Evolutionary conservation across 1,140 invertebrate species (phyloP), one percentile per base, ranked within the genome.

Genomic region (Elysia chlorotica): DNA sequence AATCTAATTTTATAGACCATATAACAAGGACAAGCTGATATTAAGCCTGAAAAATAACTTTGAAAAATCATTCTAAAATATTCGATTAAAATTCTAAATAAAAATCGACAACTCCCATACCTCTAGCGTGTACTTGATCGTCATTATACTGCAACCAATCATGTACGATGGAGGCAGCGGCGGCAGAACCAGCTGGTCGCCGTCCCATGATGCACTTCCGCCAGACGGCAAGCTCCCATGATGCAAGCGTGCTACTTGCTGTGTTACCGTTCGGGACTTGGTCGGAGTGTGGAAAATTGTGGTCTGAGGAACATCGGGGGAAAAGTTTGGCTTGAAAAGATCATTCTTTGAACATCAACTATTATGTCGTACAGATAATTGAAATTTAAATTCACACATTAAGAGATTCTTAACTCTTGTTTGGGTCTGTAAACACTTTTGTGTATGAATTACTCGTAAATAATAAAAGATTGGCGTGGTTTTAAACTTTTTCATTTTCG

Each of bases 81-180:
- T 19, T 65, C 33, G 28, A 28, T 30, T 30, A 17, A 28, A 17
- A 1, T 30, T 17, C 57, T 17, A 10, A 25, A 17, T 59, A 10
- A 28, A 17, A 25, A 10, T 10, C n/a, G 41, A 48, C 56, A 59
- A 59, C 25, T 63, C 10, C 57, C n/a, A 36, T 76, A 86, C 85
- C 82, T 82, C 77, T 35, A 85, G 63, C 17, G 74, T 79, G 61
- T 86, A 86, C 35, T 78, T 76, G 59, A 85, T 76, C 54, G 83
- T 80, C 69, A 86, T 86, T 62, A 85, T 81, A 33, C 66, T 79
- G 71, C 84, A 86, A 21, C 85, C 85, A 53, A 82, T 73, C 5
- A 86, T 78, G 25, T 74, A 78, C 31, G 83, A 85, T 19, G 85
- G 84, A 10, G 85, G 84, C 10, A 84, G 25, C 31, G 85, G 74